Evolutionary conservation across 2,113 vertebrate genomes (phyloP).

Genomic region (Lepus timidus): DNA sequence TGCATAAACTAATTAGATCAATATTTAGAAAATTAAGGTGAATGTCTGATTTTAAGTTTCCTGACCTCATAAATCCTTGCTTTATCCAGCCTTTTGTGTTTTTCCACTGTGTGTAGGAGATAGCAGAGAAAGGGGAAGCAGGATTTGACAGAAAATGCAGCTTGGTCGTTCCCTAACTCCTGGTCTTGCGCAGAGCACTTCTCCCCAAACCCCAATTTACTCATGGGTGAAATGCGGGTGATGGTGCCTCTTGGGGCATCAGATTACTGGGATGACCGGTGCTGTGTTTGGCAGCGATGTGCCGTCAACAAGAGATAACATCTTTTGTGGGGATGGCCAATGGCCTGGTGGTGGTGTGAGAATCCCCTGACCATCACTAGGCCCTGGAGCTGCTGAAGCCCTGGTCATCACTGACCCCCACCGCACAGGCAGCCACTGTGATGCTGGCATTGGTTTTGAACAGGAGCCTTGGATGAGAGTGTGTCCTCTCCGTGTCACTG

Average conservation of each 20-base stretch:
- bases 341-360: neutral
- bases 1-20: neutral
- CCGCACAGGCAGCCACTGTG: neutral
- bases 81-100: neutral
- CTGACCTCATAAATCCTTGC: neutral
- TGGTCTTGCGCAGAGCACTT: neutral
- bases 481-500: neutral
- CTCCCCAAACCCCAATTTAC: neutral
- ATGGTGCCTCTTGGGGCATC: neutral
- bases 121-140: neutral
- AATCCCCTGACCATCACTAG: neutral
- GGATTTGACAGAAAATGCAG: accelerated
- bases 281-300: neutral
- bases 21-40: neutral
- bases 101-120: neutral
- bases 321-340: neutral
- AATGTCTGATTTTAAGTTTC: neutral
- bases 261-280: neutral
- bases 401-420: neutral
- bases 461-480: neutral
- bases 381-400: neutral
- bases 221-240: neutral
- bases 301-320: neutral
- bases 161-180: neutral
- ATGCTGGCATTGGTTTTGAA: neutral